Percentiles rank a stretch among this genome's conserved stretches.
These are phyloP conservation scores for Melanotaenia pygmaea DNA, from an alignment of 2,797 vertebrate species.

Conservation along the genomic window DNA sequence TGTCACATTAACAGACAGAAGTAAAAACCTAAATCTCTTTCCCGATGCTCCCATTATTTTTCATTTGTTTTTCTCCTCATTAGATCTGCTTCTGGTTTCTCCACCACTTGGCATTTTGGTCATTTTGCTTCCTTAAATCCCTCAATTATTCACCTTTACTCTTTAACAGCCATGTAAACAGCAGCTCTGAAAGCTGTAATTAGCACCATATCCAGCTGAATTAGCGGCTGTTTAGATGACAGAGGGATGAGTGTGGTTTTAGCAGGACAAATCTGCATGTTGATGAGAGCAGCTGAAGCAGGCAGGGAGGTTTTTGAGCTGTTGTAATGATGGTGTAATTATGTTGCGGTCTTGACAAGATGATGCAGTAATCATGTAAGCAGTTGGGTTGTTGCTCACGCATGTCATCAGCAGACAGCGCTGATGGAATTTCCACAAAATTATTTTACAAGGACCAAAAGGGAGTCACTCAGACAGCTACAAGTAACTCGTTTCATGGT, in stretches of 20 bases:
- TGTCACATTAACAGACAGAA: background rate
- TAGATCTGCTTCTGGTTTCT: slow-evolving; percentile 3
- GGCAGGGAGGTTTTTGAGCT: slow-evolving; percentile 1
- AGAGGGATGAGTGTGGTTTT: slow-evolving; percentile 11
- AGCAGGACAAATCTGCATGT: slow-evolving; percentile 29
- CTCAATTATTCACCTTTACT: slow-evolving; percentile 26
- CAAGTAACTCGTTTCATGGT: background rate
- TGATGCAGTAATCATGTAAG: background rate
- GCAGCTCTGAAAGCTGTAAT: slow-evolving; percentile 34
- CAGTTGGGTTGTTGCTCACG: slow-evolving; percentile 4
- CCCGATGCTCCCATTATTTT: slow-evolving; percentile 2
- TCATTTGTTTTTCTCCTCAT: background rate
- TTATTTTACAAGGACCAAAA: background rate
- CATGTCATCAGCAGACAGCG: background rate
- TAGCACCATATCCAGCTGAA: slow-evolving; percentile 28
- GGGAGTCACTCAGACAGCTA: background rate
- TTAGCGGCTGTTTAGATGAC: slow-evolving; percentile 28
- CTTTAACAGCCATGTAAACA: slow-evolving; percentile 24
- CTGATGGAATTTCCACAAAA: slow-evolving; percentile 2
- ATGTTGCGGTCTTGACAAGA: slow-evolving; percentile 5
- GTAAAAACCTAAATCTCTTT: background rate
- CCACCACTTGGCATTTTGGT: slow-evolving; percentile 17
- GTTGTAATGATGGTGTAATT: slow-evolving; percentile 7
- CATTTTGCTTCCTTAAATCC: slow-evolving; percentile 28
- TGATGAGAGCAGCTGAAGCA: slow-evolving; percentile 31